Base-by-base conservation (phyloP, 2,888 invertebrate genomes). In the Drosophila trichaetosa region DNA sequence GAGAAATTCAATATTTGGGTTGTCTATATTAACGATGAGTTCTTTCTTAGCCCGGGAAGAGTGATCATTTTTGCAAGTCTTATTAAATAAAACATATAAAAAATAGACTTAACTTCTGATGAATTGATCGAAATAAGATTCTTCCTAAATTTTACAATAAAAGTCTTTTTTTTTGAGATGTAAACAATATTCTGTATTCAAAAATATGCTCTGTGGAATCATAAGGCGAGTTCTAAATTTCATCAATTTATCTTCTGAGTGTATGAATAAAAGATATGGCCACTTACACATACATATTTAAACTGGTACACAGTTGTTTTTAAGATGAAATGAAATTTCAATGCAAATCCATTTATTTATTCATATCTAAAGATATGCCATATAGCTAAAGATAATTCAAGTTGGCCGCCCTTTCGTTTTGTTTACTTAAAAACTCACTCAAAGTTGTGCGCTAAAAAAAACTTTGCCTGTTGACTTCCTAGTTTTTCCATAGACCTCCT, bases 381-480 rank as follows among this genome's bases (percentile, higher is more conserved):
- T 4, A 46, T 24, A 21, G 13, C 46, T 46, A 0, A 4, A 24
- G 24, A 46, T 8, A 24, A 16, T 16, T 16, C 8, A 46, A 46
- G 46, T 24, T 46, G 46, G 46, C 4, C 16, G 16, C 24, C 46
- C 8, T 46, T 46, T 46, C 46, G 24, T 4, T 70, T 59, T 60
- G 62, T 66, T 63, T 67, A 76, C 76, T 51, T 63, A 27, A 64
- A 53, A 79, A 64, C 48, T 78, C 52, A 61, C 34, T 58, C 51
- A 53, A 68, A 59, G 51, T 74, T 69, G 69, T 42, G 33, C 46
- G 65, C 56, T 53, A 24, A 36, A 59, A 63, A 61, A 77, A 62
- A 49, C 27, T 74, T 69, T 51, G 21, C 29, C 63, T 52, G 54
- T 61, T 31, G 40, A 74, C 65, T 79, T 80, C 68, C 75, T 78